These are phyloP conservation scores for Atrina japonica DNA, from an alignment of 2,888 invertebrate genomes.

Conservation along the genomic window DNA sequence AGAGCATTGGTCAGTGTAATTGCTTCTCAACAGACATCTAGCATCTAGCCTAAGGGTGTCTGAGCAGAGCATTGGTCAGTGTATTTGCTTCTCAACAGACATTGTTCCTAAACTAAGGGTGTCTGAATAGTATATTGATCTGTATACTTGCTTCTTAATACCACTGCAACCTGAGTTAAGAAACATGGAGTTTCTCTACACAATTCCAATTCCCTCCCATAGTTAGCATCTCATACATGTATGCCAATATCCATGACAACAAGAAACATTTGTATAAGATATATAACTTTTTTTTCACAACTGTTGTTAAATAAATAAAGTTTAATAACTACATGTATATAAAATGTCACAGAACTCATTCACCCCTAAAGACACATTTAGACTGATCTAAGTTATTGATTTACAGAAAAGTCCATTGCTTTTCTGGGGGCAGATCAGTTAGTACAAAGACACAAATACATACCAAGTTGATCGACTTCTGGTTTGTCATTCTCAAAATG, in stretches of 20 bases:
- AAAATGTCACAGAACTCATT: no score
- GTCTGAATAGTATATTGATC: background rate
- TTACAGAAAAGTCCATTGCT: no score
- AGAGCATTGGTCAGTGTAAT: no score
- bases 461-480: conserved; percentile 70
- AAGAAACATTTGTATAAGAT: background rate
- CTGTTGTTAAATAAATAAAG: background rate
- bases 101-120: no score
- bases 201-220: background rate
- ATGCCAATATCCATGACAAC: background rate
- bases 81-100: no score
- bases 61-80: no score
- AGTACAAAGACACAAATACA: conserved; percentile 14
- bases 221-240: no score
- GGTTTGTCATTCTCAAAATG: conserved; percentile 61
- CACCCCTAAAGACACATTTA: no score
- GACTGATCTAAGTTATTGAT: no score
- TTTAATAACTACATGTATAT: background rate
- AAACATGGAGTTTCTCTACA: background rate
- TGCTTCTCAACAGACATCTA: no score
- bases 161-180: background rate
- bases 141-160: background rate
- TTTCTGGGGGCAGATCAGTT: no score
- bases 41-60: no score
- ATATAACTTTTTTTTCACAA: background rate